phyloP scores from a whole-genome alignment of 2,888 invertebrate genomes.

The Corythucha ciliata region DNA sequence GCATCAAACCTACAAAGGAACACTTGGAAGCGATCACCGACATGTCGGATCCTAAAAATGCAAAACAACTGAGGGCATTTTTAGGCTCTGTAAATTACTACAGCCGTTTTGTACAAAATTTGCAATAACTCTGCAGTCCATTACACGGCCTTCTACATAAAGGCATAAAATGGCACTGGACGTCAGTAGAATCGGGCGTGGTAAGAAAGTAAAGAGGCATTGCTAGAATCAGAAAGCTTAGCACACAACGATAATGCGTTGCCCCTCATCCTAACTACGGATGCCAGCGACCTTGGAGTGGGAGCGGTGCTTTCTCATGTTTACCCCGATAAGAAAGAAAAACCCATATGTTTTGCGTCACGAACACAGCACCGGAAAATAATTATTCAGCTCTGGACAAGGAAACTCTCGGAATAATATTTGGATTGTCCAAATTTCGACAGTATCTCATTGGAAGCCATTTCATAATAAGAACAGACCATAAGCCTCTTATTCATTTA shows the following conservation, averaged over 20 bases:
- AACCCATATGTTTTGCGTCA: too few relatives aligned
- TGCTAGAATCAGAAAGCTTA: not conserved
- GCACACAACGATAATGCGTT: not conserved
- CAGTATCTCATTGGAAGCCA: not conserved
- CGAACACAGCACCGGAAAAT: not conserved
- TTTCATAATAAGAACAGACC: constrained; percentile 6
- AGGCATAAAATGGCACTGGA: not conserved
- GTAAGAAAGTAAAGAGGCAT: not conserved
- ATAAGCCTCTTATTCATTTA: constrained; percentile 1
- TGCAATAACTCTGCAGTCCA: not conserved
- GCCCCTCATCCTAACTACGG: not conserved
- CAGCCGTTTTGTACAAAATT: not conserved
- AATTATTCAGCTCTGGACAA: constrained; percentile 15
- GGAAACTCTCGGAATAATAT: constrained; percentile 2
- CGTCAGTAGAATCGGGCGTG: too few relatives aligned
- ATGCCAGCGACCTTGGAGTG: too few relatives aligned
- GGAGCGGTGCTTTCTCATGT: too few relatives aligned
- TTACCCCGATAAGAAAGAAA: too few relatives aligned
- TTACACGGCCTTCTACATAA: not conserved
- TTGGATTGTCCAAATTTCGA: not conserved
- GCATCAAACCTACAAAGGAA: not conserved
- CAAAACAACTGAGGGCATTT: too few relatives aligned
- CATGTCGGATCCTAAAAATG: not conserved
- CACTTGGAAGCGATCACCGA: not conserved
- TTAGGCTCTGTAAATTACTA: too few relatives aligned